Evolutionary conservation across 2,797 vertebrate genomes (phyloP).

Genomic region (Epinephelus awoara): DNA sequence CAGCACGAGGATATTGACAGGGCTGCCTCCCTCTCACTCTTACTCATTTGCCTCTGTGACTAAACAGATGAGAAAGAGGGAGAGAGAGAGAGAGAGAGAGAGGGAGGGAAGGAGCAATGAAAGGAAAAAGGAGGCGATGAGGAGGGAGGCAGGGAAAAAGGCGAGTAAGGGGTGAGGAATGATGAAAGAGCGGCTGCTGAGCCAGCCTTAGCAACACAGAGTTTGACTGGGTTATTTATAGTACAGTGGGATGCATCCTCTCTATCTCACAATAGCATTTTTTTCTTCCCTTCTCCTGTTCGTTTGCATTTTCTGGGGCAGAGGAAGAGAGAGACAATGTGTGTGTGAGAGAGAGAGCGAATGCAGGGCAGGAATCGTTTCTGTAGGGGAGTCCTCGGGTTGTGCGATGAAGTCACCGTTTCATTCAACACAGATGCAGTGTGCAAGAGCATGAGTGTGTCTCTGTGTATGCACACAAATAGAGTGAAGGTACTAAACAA

Average conservation of each 20-base stretch:
- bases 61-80: constrained; percentile 21
- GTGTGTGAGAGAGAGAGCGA: constrained; percentile 35
- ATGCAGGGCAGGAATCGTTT: constrained; percentile 64
- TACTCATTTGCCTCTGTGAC: constrained; percentile 27
- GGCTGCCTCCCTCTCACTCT: constrained; percentile 14
- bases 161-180: constrained; percentile 62
- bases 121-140: constrained; percentile 19
- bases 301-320: constrained; percentile 74
- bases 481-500: constrained; percentile 25
- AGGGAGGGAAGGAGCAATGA: constrained; percentile 4
- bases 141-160: constrained; percentile 43
- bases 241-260: constrained; percentile 80
- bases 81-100: constrained; percentile 20
- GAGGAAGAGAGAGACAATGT: constrained; percentile 18
- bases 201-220: constrained; percentile 88
- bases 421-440: constrained; percentile 49
- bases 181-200: constrained; percentile 79
- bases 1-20: constrained; percentile 32
- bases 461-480: constrained; percentile 4
- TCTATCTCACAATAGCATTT: constrained; percentile 71
- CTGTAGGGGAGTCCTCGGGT: constrained; percentile 73
- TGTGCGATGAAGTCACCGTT: constrained; percentile 58
- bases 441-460: constrained; percentile 8
- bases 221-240: constrained; percentile 87
- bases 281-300: constrained; percentile 53